Evolutionary conservation across 2,888 invertebrate species (phyloP).

Genomic region (Drosophila lacicola): DNA sequence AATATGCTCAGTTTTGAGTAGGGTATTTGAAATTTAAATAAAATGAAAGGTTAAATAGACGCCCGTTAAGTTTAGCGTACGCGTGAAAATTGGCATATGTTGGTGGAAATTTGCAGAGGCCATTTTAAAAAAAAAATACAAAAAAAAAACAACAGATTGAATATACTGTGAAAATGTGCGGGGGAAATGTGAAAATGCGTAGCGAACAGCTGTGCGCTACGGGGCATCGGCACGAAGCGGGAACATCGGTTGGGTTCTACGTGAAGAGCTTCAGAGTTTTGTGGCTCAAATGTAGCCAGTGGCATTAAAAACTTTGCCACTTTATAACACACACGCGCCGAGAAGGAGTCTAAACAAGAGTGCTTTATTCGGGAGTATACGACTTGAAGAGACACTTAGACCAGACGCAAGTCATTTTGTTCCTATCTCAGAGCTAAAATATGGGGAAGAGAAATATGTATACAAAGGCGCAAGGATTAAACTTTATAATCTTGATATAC

Average conservation of each 20-base stretch:
- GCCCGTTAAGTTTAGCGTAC: constrained; percentile 31
- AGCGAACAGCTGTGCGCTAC: constrained; percentile 64
- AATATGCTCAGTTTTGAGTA: constrained; percentile 13
- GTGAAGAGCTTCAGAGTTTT: constrained; percentile 39
- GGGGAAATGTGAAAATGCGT: constrained; percentile 19
- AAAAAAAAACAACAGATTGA: constrained; percentile 14
- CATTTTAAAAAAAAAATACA: constrained; percentile 26
- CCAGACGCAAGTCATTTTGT: not conserved
- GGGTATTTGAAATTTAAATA: constrained; percentile 24
- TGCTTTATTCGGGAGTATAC: too few species aligned
- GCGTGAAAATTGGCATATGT: constrained; percentile 79
- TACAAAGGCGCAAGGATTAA: too few species aligned
- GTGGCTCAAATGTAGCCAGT: constrained; percentile 47
- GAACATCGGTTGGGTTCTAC: not conserved
- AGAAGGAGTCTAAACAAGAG: too few species aligned
- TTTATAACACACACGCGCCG: constrained; percentile 23
- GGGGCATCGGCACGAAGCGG: constrained; percentile 28
- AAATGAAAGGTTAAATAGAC: constrained; percentile 28
- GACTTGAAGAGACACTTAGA: too few species aligned
- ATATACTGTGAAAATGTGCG: constrained; percentile 10
- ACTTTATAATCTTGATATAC: too few species aligned
- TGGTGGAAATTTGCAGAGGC: constrained; percentile 59
- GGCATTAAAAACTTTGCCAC: constrained; percentile 67
- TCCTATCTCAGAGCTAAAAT: too few species aligned
- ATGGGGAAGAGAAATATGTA: accelerated